These are phyloP conservation scores for Jaculus jaculus DNA, from an alignment of 2,113 vertebrate species.

Conservation along the genomic window DNA sequence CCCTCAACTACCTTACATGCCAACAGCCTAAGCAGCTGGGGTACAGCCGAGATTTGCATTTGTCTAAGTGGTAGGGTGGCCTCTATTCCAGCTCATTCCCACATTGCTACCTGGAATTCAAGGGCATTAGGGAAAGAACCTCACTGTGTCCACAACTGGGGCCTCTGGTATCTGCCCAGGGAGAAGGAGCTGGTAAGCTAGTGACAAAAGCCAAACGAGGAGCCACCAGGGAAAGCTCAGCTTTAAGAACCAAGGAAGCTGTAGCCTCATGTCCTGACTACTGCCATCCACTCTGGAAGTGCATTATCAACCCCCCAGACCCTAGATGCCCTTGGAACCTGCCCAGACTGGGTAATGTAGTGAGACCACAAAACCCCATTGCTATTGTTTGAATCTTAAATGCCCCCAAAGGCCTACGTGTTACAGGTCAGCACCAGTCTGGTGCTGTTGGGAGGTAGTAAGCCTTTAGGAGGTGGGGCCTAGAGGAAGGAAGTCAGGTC, in stretches of 20 bases:
- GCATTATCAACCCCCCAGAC: not conserved
- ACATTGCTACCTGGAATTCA: not conserved
- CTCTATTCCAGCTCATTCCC: not conserved
- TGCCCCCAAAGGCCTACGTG: not conserved
- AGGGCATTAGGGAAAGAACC: not conserved
- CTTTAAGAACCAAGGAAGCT: not conserved
- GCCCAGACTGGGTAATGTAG: not conserved
- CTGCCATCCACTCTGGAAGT: not conserved
- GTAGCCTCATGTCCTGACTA: too few relatives aligned
- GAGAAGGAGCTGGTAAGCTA: not conserved
- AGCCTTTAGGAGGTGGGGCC: not conserved
- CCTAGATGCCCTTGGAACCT: not conserved
- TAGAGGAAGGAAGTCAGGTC: not conserved
- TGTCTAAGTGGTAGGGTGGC: accelerated
- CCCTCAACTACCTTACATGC: not conserved
- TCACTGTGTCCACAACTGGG: not conserved
- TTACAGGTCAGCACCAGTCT: not conserved
- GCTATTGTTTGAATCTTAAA: not conserved
- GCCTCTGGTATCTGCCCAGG: not conserved
- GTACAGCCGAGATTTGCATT: not conserved
- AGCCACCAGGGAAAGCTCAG: not conserved
- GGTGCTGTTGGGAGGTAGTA: not conserved
- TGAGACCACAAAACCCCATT: not conserved
- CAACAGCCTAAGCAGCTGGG: not conserved
- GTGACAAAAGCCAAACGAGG: not conserved